Conservation (phyloP, 2,888 invertebrate genomes). For the Selenia dentaria region DNA sequence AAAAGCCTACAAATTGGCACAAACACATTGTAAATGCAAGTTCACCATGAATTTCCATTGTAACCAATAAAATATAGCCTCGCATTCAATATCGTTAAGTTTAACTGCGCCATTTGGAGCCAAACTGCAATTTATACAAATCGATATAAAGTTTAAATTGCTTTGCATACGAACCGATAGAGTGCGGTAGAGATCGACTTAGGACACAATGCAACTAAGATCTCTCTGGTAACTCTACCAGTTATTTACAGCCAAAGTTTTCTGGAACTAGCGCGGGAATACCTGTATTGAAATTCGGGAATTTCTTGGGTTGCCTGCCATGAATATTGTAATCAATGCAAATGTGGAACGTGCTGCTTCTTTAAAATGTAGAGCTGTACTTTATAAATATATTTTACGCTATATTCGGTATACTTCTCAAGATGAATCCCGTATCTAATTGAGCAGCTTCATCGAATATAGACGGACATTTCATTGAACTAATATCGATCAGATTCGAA, state of each 20-base stretch:
- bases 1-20: background rate
- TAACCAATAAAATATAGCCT: slow-evolving; percentile 32
- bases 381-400: no score
- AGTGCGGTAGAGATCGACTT: slow-evolving; percentile 19
- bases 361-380: no score
- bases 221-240: slow-evolving; percentile 18
- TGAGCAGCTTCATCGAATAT: no score
- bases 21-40: background rate
- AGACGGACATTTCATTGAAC: no score
- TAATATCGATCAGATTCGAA: no score
- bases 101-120: slow-evolving; percentile 26
- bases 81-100: slow-evolving; percentile 33
- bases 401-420: no score
- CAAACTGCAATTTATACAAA: slow-evolving; percentile 27
- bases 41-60: slow-evolving; percentile 15
- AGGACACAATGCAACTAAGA: slow-evolving; percentile 35
- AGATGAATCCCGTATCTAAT: no score
- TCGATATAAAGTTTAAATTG: slow-evolving; percentile 38
- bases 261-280: slow-evolving; percentile 16
- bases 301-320: background rate
- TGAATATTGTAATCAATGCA: slow-evolving; percentile 20
- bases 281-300: slow-evolving; percentile 14
- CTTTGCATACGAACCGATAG: slow-evolving; percentile 31
- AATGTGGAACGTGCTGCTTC: no score
- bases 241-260: slow-evolving; percentile 34